Percentiles rank a stretch among this genome's conserved stretches.
These are phyloP conservation scores for Pogona vitticeps DNA, from an alignment of 2,113 vertebrate genomes.

Conservation along the genomic window DNA sequence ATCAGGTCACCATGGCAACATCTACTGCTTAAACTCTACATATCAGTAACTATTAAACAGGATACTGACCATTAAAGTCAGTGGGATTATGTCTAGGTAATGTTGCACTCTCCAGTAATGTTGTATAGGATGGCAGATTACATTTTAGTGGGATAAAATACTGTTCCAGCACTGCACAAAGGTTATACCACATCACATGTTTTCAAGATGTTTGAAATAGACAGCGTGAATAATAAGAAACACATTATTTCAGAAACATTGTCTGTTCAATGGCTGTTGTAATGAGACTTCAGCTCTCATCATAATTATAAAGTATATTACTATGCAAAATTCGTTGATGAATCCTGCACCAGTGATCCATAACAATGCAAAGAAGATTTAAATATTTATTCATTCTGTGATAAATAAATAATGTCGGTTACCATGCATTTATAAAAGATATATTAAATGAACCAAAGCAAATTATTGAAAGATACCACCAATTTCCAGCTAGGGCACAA, in stretches of 20 bases:
- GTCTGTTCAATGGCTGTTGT: not conserved
- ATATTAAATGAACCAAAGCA: slow-evolving; percentile 21
- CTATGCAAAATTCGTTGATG: slow-evolving; percentile 14
- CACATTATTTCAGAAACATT: not conserved
- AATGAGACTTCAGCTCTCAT: not conserved
- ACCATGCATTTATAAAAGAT: not conserved
- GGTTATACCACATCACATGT: not conserved
- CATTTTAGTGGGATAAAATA: not conserved
- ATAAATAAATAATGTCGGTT: slow-evolving; percentile 8
- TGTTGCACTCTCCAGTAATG: not conserved
- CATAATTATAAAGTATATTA: not conserved
- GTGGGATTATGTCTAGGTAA: not conserved
- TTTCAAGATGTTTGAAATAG: not conserved
- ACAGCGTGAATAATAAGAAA: not conserved
- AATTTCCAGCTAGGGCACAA: slow-evolving; percentile 17
- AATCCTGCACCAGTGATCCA: slow-evolving; percentile 23
- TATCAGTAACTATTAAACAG: too few relatives aligned
- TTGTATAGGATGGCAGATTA: not conserved
- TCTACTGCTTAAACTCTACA: too few relatives aligned
- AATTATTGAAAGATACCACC: slow-evolving; percentile 13
- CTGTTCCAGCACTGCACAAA: fast-evolving
- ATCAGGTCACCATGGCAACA: too few relatives aligned
- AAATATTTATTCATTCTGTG: slow-evolving; percentile 16
- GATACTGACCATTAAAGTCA: not conserved
- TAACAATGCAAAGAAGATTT: slow-evolving; percentile 37